Evolutionary conservation across 2,888 invertebrate species (phyloP).

Genomic region (Embidobia sp.): DNA sequence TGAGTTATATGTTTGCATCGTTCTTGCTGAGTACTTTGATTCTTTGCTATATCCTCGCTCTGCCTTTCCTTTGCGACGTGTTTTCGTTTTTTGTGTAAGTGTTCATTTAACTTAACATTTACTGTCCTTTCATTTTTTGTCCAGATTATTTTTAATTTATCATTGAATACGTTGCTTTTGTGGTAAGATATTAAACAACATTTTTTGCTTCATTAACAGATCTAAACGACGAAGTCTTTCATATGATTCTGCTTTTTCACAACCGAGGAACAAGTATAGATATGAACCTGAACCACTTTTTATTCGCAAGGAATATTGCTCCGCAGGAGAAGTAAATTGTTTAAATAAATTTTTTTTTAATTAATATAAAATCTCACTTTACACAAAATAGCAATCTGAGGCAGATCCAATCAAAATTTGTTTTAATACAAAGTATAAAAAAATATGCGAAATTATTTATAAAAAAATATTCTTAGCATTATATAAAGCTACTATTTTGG

Average conservation of each 20-base stretch:
- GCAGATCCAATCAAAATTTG: too few relatives aligned
- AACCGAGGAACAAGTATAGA: slow-evolving; percentile 21
- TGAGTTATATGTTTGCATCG: too few relatives aligned
- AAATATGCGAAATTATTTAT: too few relatives aligned
- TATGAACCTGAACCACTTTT: slow-evolving; percentile 46
- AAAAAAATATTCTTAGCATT: too few relatives aligned
- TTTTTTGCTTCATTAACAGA: slow-evolving; percentile 12
- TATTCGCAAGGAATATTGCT: slow-evolving; percentile 26
- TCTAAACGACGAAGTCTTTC: slow-evolving; percentile 17
- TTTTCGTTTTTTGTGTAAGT: slow-evolving; percentile 67
- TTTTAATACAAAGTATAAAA: too few relatives aligned
- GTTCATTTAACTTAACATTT: not conserved
- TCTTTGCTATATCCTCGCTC: slow-evolving; percentile 67
- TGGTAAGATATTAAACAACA: too few relatives aligned
- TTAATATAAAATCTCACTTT: not conserved
- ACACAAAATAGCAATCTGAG: not conserved
- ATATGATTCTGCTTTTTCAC: slow-evolving; percentile 13
- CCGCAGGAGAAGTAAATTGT: slow-evolving; percentile 22
- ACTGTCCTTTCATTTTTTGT: slow-evolving; percentile 1
- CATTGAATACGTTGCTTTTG: not conserved
- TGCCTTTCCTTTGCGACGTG: slow-evolving; percentile 72
- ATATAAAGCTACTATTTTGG: too few relatives aligned
- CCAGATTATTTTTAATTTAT: not conserved
- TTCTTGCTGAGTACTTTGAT: slow-evolving; percentile 59
- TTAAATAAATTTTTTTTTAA: not conserved